Evolutionary conservation across 2,797 vertebrate species (phyloP), one percentile per base, ranked within the genome.

Genomic region (Telmatherina bonti): DNA sequence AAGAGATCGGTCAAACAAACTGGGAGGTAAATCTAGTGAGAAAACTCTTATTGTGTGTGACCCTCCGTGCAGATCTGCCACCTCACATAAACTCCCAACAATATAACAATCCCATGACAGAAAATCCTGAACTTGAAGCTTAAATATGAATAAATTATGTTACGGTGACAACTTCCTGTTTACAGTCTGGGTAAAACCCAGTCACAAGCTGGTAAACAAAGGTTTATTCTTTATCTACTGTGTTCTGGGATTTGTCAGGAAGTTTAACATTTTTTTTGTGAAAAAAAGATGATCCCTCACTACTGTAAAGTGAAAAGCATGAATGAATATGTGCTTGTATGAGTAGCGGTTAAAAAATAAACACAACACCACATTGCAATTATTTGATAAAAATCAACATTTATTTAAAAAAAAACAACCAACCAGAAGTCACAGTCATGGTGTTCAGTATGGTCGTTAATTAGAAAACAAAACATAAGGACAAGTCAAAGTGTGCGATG

Each of bases 351-450:
- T 53, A 18, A 54, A n/a, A 26, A 53, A 76, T 2, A 30, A 49
- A 57, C 22, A 79, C 20, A 61, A 36, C 0, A 24, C 61, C 9
- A 55, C 31, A 6, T n/a, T 4, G 22, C 2, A 22, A 18, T 57
- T 45, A 57, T 81, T 57, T 61, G 52, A 73, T 54, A n/a, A 70
- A 85, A 83, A 86, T 83, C 62, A 82, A 77, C 36, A 53, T 92
- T 91, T 91, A 87, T 91, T 85, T 78, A 15, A 49, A 88, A 88
- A 90, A 92, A 85, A 78, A 84, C 51, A 82, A 69, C 84, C 51
- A 83, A 71, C 62, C 43, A 71, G 49, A 55, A 54, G 67, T 80
- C 62, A 70, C 68, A 78, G 68, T 74, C 35, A 41, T 31, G 31
- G 38, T 72, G 52, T 43, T 71, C 33, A 30, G 53, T 56, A 30